These are phyloP conservation scores for Calosoma granatense DNA, from an alignment of 1,140 invertebrate genomes.

Conservation along the genomic window DNA sequence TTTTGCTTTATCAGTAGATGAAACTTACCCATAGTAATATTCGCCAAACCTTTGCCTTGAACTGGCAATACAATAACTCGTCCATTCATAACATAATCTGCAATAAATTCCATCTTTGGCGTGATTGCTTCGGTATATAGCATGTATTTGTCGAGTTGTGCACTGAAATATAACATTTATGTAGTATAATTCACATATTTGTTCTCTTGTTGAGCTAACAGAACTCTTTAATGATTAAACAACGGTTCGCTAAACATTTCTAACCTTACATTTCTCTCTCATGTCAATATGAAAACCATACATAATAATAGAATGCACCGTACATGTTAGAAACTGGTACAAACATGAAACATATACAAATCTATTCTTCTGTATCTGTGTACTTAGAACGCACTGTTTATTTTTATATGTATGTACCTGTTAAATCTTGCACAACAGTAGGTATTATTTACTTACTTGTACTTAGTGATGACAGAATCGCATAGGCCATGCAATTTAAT, in stretches of 20 bases:
- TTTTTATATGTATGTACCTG: too few relatives aligned
- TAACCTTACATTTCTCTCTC: too few relatives aligned
- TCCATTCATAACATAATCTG: slow-evolving; percentile 40
- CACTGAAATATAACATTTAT: slow-evolving; percentile 24
- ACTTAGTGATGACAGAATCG: slow-evolving; percentile 35
- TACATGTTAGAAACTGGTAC: too few relatives aligned
- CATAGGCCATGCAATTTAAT: slow-evolving; percentile 47
- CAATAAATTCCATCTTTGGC: slow-evolving; percentile 31
- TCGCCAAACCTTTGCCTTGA: slow-evolving; percentile 38
- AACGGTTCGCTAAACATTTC: too few relatives aligned
- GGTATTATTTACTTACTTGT: slow-evolving; percentile 44
- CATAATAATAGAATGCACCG: too few relatives aligned
- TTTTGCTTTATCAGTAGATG: neutral
- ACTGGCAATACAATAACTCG: slow-evolving; percentile 43
- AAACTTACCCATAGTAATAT: slow-evolving; percentile 37
- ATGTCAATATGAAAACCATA: too few relatives aligned
- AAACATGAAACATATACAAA: too few relatives aligned
- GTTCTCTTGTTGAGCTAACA: too few relatives aligned
- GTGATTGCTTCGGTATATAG: slow-evolving; percentile 27
- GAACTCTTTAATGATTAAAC: neutral
- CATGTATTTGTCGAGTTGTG: slow-evolving; percentile 24
- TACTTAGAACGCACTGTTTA: too few relatives aligned
- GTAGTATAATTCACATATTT: neutral
- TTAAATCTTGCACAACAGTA: too few relatives aligned
- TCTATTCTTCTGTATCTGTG: too few relatives aligned